phyloP scores from a whole-genome alignment of 1,140 invertebrate species.

The Thaumatotibia leucotreta region DNA sequence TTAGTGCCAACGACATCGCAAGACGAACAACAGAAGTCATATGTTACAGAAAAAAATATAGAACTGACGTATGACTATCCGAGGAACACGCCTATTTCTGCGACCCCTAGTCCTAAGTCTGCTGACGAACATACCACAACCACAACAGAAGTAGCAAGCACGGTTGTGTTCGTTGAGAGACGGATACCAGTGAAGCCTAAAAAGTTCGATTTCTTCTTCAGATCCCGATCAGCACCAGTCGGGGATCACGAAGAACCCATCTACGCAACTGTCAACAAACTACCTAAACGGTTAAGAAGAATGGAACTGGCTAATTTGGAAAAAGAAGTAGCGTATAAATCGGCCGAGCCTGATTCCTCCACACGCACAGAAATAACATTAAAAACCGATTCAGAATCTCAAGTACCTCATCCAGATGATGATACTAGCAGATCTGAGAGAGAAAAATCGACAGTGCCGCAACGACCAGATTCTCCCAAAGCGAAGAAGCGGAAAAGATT shows the following conservation, averaged over 20 bases:
- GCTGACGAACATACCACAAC: slow-evolving; percentile 61
- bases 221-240: slow-evolving; percentile 72
- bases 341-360: slow-evolving; percentile 55
- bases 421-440: slow-evolving; percentile 65
- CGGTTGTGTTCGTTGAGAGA: slow-evolving; percentile 71
- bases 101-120: slow-evolving; percentile 46
- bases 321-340: slow-evolving; percentile 71
- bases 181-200: slow-evolving; percentile 62
- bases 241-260: slow-evolving; percentile 71
- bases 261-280: slow-evolving; percentile 73
- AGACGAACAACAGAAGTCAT: slow-evolving; percentile 41
- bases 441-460: slow-evolving; percentile 54
- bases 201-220: slow-evolving; percentile 69
- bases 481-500: slow-evolving; percentile 74
- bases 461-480: slow-evolving; percentile 66
- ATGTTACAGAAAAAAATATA: slow-evolving; percentile 74
- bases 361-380: slow-evolving; percentile 56
- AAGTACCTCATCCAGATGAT: slow-evolving; percentile 55
- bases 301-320: slow-evolving; percentile 73
- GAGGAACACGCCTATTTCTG: slow-evolving; percentile 53
- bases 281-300: slow-evolving; percentile 66
- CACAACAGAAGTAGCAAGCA: slow-evolving; percentile 73
- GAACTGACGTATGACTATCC: slow-evolving; percentile 74
- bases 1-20: slow-evolving; percentile 26
- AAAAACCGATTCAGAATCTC: slow-evolving; percentile 66